A percentile compares a stretch with the other conserved stretches of the same genome.
These are phyloP conservation scores for Aphaenogaster ashmeadi DNA, from an alignment of 1,140 invertebrate genomes.

Conservation along the genomic window DNA sequence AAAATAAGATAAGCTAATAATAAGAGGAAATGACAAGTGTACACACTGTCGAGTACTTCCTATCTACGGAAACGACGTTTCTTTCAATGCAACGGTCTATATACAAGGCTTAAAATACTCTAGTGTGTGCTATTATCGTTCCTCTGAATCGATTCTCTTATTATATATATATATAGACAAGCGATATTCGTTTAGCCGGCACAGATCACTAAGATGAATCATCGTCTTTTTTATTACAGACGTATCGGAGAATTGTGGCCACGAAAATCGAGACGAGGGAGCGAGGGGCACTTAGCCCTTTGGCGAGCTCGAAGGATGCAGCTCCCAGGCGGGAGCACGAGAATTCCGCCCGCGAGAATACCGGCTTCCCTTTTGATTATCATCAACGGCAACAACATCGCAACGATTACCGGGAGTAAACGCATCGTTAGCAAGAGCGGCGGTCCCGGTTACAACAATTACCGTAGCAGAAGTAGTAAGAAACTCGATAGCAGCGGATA, in stretches of 20 bases:
- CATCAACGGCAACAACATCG: constrained; percentile 80
- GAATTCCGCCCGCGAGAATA: constrained; percentile 83
- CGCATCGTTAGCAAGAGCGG: constrained; percentile 74
- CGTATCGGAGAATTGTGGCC: constrained; percentile 73
- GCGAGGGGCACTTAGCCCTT: constrained; percentile 86
- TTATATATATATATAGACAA: constrained; percentile 48
- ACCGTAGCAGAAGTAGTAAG: constrained; percentile 55
- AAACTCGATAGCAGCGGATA: constrained; percentile 72
- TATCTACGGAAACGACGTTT: constrained; percentile 60
- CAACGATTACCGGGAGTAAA: constrained; percentile 75
- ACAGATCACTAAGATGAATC: constrained; percentile 16
- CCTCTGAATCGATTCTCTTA: constrained; percentile 64
- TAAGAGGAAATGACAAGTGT: constrained; percentile 55
- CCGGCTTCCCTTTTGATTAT: constrained; percentile 80
- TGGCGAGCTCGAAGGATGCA: constrained; percentile 87
- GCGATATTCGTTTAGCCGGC: background rate
- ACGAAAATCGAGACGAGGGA: constrained; percentile 85
- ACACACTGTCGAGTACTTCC: constrained; percentile 30
- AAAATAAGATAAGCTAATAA: constrained; percentile 59
- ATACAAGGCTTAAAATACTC: constrained; percentile 66
- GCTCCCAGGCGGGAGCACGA: constrained; percentile 87
- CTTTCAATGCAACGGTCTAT: constrained; percentile 62
- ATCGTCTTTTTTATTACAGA: constrained; percentile 77
- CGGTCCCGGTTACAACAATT: constrained; percentile 57
- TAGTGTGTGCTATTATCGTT: constrained; percentile 33